A percentile compares a stretch with the other conserved stretches of the same genome.
These are phyloP conservation scores for Carapus acus DNA, from an alignment of 2,797 vertebrate genomes.

Conservation along the genomic window DNA sequence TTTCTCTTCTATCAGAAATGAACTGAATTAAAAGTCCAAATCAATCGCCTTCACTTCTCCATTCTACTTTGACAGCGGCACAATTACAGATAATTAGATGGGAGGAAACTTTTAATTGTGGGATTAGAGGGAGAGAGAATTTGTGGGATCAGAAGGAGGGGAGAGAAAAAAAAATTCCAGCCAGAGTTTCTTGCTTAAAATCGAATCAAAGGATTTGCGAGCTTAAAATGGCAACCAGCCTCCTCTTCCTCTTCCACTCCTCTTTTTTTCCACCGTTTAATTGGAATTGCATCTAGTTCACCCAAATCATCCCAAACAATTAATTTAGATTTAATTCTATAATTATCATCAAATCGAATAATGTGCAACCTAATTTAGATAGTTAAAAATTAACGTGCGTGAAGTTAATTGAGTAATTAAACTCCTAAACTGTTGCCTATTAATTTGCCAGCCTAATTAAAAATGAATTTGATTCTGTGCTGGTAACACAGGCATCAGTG, in stretches of 20 bases:
- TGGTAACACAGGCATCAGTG: slow-evolving; percentile 97
- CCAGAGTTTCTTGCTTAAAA: slow-evolving; percentile 91
- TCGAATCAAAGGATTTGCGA: slow-evolving; percentile 95
- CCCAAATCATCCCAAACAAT: slow-evolving; percentile 99
- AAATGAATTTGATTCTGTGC: slow-evolving; percentile 99
- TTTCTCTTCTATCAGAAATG: slow-evolving; percentile 99
- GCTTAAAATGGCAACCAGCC: slow-evolving; percentile 91
- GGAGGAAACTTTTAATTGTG: slow-evolving; percentile 99
- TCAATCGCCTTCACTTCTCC: slow-evolving; percentile 95
- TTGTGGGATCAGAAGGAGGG: slow-evolving; percentile 90
- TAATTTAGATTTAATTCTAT: slow-evolving; percentile 99
- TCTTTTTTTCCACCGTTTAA: slow-evolving; percentile 79
- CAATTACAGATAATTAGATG: slow-evolving; percentile 99
- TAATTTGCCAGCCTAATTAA: slow-evolving; percentile 99
- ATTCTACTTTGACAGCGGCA: slow-evolving; percentile 95
- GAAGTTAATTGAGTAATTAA: slow-evolving; percentile 99
- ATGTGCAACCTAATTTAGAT: slow-evolving; percentile 99
- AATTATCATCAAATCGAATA: slow-evolving; percentile 99
- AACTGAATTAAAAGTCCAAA: slow-evolving; percentile 99
- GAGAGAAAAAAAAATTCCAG: slow-evolving; percentile 76
- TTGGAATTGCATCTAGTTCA: slow-evolving; percentile 95
- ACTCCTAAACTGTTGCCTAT: slow-evolving; percentile 99
- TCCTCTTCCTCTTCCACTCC: slow-evolving; percentile 23
- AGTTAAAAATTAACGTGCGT: slow-evolving; percentile 99
- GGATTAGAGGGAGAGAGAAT: slow-evolving; percentile 92